A percentile compares a stretch with the other conserved stretches of the same genome.
Evolutionary conservation across 2,888 invertebrate species (phyloP).

Genomic region (Stenodera caucasica): DNA sequence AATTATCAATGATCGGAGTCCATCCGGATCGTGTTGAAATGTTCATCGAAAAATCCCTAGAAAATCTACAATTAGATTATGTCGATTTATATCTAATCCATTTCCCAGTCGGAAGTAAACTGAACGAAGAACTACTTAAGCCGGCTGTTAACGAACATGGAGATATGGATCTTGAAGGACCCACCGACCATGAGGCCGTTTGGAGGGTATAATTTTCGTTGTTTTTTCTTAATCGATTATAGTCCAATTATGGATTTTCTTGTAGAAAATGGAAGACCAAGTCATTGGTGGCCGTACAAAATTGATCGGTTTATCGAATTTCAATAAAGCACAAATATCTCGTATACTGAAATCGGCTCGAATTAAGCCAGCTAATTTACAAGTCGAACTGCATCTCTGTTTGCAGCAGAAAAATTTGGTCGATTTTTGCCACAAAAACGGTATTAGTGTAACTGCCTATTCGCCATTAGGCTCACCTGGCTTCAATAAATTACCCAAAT

Average conservation of each 20-base stretch:
- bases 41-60: conserved; percentile 65
- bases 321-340: conserved; percentile 70
- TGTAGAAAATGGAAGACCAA: conserved; percentile 65
- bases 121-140: conserved; percentile 55
- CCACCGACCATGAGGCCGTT: conserved; percentile 68
- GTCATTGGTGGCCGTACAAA: conserved; percentile 70
- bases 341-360: conserved; percentile 61
- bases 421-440: conserved; percentile 47
- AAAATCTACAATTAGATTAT: conserved; percentile 72
- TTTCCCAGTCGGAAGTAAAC: conserved; percentile 67
- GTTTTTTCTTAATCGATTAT: not conserved
- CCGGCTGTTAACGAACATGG: conserved; percentile 61
- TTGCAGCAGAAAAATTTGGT: conserved; percentile 58
- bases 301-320: conserved; percentile 83
- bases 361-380: conserved; percentile 63
- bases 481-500: conserved; percentile 50
- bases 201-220: conserved; percentile 63
- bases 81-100: conserved; percentile 81
- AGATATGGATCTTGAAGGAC: conserved; percentile 60
- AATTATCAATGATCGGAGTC: conserved; percentile 66
- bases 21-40: conserved; percentile 64
- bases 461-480: conserved; percentile 56
- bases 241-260: not conserved
- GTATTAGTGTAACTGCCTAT: conserved; percentile 58
- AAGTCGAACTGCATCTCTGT: conserved; percentile 67